A percentile compares a stretch with the other conserved stretches of the same genome.
These are phyloP conservation scores for Discoglossus pictus DNA, from an alignment of 2,797 vertebrate species.

Conservation along the genomic window DNA sequence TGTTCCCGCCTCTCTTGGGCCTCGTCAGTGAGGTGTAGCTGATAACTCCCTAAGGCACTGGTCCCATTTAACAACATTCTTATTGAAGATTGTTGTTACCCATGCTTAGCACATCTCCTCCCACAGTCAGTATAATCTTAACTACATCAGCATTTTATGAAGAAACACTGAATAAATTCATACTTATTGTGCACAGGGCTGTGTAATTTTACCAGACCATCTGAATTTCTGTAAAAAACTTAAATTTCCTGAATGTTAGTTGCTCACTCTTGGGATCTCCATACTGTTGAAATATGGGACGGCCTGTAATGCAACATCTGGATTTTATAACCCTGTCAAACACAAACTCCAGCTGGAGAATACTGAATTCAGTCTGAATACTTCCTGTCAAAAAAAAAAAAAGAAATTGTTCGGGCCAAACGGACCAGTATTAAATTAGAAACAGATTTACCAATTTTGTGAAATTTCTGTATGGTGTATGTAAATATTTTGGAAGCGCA, in stretches of 20 bases:
- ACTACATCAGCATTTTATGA: constrained; percentile 2
- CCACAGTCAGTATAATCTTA: constrained; percentile 8
- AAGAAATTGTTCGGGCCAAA: constrained; percentile 22
- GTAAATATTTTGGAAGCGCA: constrained; percentile 17
- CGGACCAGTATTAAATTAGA: constrained; percentile 32
- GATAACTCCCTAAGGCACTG: too few species aligned
- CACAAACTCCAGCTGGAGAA: constrained; percentile 40
- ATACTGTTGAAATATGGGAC: constrained; percentile 39
- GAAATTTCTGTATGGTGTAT: constrained; percentile 13
- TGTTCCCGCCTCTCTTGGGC: too few species aligned
- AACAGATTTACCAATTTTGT: constrained; percentile 31
- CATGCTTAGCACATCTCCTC: too few species aligned
- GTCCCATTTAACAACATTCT: too few species aligned
- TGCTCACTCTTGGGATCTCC: constrained; percentile 31
- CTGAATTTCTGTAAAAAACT: constrained; percentile 37
- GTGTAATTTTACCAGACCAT: constrained; percentile 31
- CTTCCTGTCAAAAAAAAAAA: constrained; percentile 45
- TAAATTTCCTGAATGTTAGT: constrained; percentile 39
- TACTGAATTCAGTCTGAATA: constrained; percentile 26
- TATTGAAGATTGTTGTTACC: too few species aligned
- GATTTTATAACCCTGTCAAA: constrained; percentile 45
- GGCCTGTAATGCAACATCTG: constrained; percentile 39
- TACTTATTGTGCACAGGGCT: constrained; percentile 6
- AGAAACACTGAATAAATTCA: constrained; percentile 3
- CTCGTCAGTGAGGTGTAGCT: too few species aligned